Base-by-base conservation (phyloP, 1,140 invertebrate species). In the Caenorhabditis tropicalis region DNA sequence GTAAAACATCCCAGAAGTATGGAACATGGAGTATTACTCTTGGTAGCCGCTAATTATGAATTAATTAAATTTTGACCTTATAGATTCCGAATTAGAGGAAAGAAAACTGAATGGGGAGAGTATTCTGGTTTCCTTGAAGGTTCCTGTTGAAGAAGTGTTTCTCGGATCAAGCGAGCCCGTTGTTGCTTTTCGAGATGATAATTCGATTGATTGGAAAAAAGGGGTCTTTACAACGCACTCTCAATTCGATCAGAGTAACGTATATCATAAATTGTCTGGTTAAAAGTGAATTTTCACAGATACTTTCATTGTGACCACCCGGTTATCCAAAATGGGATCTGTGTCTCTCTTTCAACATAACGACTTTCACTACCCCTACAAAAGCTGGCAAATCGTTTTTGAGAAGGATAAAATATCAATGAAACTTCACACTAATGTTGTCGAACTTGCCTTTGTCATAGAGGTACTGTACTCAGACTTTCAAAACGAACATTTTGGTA, bases 141-240 rank as follows among this genome's bases (percentile, higher is more conserved):
- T 85, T 0, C 83, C 83, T n/a, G 83, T 85, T 10, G 74, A 85
- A 60, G 79, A 85, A 60, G 83, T 85, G 4, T 85, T 85, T 51
- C 19, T 85, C 0, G 74, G 70, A 53, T 79, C 83, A 0, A 80
- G 31, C 27, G 83, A 85, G 27, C 83, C 83, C 5, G 39, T 80
- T 0, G 79, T 85, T 10, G 83, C 83, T 10, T 85, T 81, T 81
- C 31, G 79, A 15, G 83, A 85, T 24, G 79, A 85, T 12, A 58
- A 16, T 12, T 39, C 48, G 19, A 36, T 5, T 16, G 79, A 79
- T 24, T 85, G 83, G 83, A 85, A 81, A 29, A 85, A 85, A 49
- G 83, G 83, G 48, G 79, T 85, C 4, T 85, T 85, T 56, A 85
- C 83, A 46, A 85, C 83, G 0, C 83, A 85, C 49, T 48, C 74